phyloP scores from a whole-genome alignment of 2,797 vertebrate genomes.

The Trachurus trachurus region DNA sequence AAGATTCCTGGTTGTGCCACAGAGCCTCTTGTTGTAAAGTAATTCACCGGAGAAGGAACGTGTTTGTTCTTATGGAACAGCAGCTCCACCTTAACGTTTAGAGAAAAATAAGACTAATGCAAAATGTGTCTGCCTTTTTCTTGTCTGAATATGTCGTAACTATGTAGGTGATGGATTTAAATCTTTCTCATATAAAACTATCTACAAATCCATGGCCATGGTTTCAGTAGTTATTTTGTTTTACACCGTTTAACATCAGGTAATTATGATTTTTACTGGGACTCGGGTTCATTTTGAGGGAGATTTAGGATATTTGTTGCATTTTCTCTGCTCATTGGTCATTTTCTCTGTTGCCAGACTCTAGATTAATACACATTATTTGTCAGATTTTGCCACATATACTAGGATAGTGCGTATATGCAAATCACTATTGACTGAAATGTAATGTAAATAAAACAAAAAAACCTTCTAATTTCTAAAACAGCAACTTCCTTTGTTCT shows the following conservation, averaged over 20 bases:
- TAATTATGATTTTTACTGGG: not conserved
- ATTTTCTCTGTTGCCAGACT: not conserved
- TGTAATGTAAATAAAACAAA: not conserved
- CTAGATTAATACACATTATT: not conserved
- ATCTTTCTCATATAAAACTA: not conserved
- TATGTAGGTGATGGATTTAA: not conserved
- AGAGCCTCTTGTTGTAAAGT: not conserved
- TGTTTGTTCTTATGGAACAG: slow-evolving; percentile 40
- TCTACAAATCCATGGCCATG: not conserved
- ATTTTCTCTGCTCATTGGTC: not conserved
- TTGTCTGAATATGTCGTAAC: not conserved
- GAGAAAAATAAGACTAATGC: slow-evolving; percentile 2
- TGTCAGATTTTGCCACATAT: not conserved
- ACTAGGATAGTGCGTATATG: not conserved
- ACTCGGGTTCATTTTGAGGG: not conserved
- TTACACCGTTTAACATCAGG: not conserved
- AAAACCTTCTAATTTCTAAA: not conserved
- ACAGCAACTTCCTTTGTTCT: not conserved
- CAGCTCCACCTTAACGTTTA: slow-evolving; percentile 14
- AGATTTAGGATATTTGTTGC: not conserved
- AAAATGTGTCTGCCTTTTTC: slow-evolving; percentile 3
- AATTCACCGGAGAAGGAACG: slow-evolving; percentile 29
- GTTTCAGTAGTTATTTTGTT: not conserved
- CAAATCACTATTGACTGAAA: not conserved
- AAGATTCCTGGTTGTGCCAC: not conserved